Percentiles rank a stretch among this genome's conserved stretches.
Conservation (phyloP, 2,888 invertebrate species). For the Thereva nobilitata region DNA sequence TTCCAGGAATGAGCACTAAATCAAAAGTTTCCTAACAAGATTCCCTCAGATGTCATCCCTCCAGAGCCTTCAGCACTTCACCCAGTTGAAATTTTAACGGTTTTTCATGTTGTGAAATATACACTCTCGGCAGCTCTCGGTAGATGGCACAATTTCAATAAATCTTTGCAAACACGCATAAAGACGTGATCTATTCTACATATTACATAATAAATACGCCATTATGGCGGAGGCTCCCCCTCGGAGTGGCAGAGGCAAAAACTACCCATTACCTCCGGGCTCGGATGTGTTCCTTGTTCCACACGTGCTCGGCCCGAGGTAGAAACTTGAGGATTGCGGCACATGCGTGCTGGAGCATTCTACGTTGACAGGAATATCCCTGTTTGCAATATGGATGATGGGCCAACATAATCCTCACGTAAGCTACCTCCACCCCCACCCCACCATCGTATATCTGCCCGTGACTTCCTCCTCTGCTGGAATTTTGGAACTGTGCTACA, state of each 20-base stretch:
- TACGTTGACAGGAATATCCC: constrained; percentile 41
- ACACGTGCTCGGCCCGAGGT: constrained; percentile 4
- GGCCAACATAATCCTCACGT: constrained; percentile 37
- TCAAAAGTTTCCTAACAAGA: constrained; percentile 33
- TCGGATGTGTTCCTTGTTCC: constrained; percentile 9
- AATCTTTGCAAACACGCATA: constrained; percentile 41
- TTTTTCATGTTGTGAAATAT: constrained; percentile 41
- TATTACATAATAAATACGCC: constrained; percentile 43
- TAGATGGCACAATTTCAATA: constrained; percentile 40
- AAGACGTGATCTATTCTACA: constrained; percentile 42
- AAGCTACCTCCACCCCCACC: constrained; percentile 2
- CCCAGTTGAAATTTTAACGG: constrained; percentile 37
- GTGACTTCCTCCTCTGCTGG: too few species aligned
- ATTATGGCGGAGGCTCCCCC: constrained; percentile 37
- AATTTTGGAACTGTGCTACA: constrained; percentile 22
- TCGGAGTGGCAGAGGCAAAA: constrained; percentile 12
- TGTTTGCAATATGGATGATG: constrained; percentile 41
- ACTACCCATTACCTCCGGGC: constrained; percentile 3
- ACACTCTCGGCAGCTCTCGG: constrained; percentile 28
- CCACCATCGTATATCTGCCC: too few species aligned
- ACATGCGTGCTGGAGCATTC: constrained; percentile 40
- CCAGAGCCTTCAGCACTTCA: constrained; percentile 24
- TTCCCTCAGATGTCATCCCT: constrained; percentile 21
- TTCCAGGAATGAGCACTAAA: constrained; percentile 28
- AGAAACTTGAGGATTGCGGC: constrained; percentile 25